Evolutionary conservation across 2,888 invertebrate species (phyloP).

Genomic region (Limnephilus lunatus): DNA sequence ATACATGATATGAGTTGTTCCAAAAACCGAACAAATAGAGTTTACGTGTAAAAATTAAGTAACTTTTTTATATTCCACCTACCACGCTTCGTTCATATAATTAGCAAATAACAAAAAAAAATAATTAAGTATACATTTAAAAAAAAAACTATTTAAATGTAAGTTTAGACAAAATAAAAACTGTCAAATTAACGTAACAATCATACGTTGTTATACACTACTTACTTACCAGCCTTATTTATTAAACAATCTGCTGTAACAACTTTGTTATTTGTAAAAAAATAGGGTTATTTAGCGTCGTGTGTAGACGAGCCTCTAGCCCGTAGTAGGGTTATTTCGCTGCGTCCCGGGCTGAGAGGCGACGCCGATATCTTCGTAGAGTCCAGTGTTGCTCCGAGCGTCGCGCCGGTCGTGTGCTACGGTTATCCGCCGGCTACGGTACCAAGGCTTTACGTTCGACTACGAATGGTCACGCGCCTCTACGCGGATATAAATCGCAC

Average conservation of each 20-base stretch:
- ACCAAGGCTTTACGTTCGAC: constrained; percentile 6
- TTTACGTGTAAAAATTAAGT: too few species aligned
- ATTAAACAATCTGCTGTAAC: not conserved
- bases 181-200: too few species aligned
- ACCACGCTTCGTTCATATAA: too few species aligned
- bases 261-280: not conserved
- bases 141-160: too few species aligned
- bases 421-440: constrained; percentile 11
- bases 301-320: constrained; percentile 35
- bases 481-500: constrained; percentile 17
- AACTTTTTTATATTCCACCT: too few species aligned
- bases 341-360: constrained; percentile 50
- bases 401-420: constrained; percentile 42
- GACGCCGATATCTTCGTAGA: constrained; percentile 47
- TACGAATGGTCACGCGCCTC: constrained; percentile 34
- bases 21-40: too few species aligned
- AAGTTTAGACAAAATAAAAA: too few species aligned
- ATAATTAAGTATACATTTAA: too few species aligned
- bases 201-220: too few species aligned
- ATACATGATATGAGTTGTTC: too few species aligned
- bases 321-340: constrained; percentile 40
- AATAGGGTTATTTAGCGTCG: not conserved
- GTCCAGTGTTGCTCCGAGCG: constrained; percentile 57
- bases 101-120: too few species aligned
- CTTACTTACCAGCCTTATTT: not conserved